These are phyloP conservation scores for Carpatolechia fugitivella DNA, from an alignment of 2,888 invertebrate species.

Conservation along the genomic window DNA sequence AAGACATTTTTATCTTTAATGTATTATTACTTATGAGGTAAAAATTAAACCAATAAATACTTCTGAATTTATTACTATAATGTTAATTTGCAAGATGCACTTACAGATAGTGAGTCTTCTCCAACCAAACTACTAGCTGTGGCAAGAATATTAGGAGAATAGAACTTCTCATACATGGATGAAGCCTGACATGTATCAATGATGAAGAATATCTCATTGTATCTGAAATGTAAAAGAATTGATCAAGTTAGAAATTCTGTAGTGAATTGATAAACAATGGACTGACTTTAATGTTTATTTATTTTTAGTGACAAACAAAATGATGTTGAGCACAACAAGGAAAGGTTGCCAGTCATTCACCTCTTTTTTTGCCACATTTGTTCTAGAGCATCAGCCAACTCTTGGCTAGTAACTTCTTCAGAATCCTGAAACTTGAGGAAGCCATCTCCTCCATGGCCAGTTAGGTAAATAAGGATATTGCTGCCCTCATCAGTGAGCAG, in stretches of 20 bases:
- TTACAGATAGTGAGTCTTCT: slow-evolving; percentile 97
- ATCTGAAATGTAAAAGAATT: slow-evolving; percentile 78
- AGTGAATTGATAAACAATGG: too few relatives aligned
- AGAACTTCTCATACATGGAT: slow-evolving; percentile 98
- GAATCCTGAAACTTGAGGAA: slow-evolving; percentile 99
- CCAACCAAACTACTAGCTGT: slow-evolving; percentile 98
- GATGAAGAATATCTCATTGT: slow-evolving; percentile 98
- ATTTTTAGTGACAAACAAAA: too few relatives aligned
- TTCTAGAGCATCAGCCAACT: slow-evolving; percentile 98
- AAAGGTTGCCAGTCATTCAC: slow-evolving; percentile 35
- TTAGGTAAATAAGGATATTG: slow-evolving; percentile 97
- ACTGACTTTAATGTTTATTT: too few relatives aligned
- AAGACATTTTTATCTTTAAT: too few relatives aligned
- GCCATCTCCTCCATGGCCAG: slow-evolving; percentile 98
- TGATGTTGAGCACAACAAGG: background rate
- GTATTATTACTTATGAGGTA: too few relatives aligned
- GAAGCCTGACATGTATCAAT: slow-evolving; percentile 99
- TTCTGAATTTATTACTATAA: too few relatives aligned
- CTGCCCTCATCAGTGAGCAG: slow-evolving; percentile 97
- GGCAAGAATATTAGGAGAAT: slow-evolving; percentile 98
- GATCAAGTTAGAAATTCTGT: background rate
- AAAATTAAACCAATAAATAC: too few relatives aligned
- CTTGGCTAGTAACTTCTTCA: slow-evolving; percentile 98
- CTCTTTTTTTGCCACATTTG: slow-evolving; percentile 99
- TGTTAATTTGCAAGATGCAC: slow-evolving; percentile 34